A percentile compares a stretch with the other conserved stretches of the same genome.
Evolutionary conservation across 1,140 invertebrate genomes (phyloP).

Genomic region (Tetranychus cinnabarinus): DNA sequence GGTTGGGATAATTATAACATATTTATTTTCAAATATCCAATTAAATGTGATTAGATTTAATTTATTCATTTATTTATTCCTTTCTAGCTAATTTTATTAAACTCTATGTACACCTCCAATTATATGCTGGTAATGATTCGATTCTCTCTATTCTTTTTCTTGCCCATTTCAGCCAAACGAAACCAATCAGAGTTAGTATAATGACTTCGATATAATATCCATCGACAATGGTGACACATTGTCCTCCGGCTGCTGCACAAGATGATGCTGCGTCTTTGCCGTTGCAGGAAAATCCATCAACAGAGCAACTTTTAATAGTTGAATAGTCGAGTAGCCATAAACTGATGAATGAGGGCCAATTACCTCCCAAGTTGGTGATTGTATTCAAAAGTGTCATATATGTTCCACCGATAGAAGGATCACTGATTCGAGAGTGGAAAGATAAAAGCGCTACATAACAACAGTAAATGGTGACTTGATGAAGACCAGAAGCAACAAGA

Average conservation of each 20-base stretch:
- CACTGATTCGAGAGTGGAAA: constrained; percentile 61
- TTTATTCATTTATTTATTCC: too few species aligned
- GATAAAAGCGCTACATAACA: constrained; percentile 63
- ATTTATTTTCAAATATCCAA: too few species aligned
- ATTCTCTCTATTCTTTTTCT: constrained; percentile 3
- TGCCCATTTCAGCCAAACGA: constrained; percentile 40
- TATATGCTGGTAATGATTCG: constrained; percentile 9
- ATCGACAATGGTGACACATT: constrained; percentile 46
- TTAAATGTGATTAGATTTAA: too few species aligned
- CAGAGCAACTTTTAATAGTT: constrained; percentile 24
- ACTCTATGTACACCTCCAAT: constrained; percentile 8
- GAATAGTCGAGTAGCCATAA: constrained; percentile 76
- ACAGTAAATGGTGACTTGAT: constrained; percentile 52
- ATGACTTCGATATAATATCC: constrained; percentile 73
- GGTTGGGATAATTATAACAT: too few species aligned
- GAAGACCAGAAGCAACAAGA: constrained; percentile 51
- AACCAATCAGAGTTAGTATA: constrained; percentile 51
- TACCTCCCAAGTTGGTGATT: constrained; percentile 79
- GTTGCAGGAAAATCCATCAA: constrained; percentile 37
- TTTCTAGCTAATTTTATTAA: too few species aligned
- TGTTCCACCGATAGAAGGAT: constrained; percentile 81
- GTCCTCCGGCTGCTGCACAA: constrained; percentile 22
- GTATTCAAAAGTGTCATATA: constrained; percentile 99
- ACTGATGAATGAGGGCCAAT: constrained; percentile 80
- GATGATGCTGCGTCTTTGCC: too few species aligned